phyloP scores from a whole-genome alignment of 2,888 invertebrate species.

The Zaprionus bogoriensis region DNA sequence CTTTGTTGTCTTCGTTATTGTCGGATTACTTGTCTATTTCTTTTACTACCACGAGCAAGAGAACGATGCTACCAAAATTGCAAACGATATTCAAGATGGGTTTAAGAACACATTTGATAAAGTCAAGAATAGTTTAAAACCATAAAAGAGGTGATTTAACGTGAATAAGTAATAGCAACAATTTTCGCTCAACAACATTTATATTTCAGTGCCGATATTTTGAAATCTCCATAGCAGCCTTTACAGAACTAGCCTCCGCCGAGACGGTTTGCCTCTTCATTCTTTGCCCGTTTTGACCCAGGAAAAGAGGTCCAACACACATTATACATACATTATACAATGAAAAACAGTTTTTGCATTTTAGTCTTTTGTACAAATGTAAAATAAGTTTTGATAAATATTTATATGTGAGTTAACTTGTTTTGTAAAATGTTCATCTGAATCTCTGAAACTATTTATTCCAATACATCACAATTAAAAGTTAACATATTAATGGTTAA shows the following conservation, averaged over 20 bases:
- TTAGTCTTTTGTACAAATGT: slow-evolving; percentile 38
- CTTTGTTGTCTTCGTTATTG: slow-evolving; percentile 71
- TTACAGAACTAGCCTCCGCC: background rate
- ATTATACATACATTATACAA: background rate
- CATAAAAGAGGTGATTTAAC: background rate
- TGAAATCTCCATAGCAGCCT: slow-evolving; percentile 1
- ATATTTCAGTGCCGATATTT: slow-evolving; percentile 9
- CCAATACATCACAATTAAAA: slow-evolving; percentile 18
- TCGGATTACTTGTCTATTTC: slow-evolving; percentile 70
- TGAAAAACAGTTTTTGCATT: slow-evolving; percentile 30
- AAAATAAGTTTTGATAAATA: slow-evolving; percentile 37
- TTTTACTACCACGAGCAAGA: slow-evolving; percentile 70
- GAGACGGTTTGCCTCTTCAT: slow-evolving; percentile 10
- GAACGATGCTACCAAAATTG: slow-evolving; percentile 59
- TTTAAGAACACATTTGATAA: slow-evolving; percentile 43
- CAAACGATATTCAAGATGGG: slow-evolving; percentile 46
- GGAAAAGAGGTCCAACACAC: slow-evolving; percentile 3
- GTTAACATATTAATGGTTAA: slow-evolving; percentile 18
- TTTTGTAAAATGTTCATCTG: slow-evolving; percentile 30
- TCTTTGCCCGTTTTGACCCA: too few relatives aligned
- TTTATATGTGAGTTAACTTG: slow-evolving; percentile 22
- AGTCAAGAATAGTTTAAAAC: slow-evolving; percentile 41
- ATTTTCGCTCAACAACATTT: background rate
- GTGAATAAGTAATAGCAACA: background rate
- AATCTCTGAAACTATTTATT: slow-evolving; percentile 36